phyloP scores from a whole-genome alignment of 2,888 invertebrate genomes.

The Teinopalpus imperialis region DNA sequence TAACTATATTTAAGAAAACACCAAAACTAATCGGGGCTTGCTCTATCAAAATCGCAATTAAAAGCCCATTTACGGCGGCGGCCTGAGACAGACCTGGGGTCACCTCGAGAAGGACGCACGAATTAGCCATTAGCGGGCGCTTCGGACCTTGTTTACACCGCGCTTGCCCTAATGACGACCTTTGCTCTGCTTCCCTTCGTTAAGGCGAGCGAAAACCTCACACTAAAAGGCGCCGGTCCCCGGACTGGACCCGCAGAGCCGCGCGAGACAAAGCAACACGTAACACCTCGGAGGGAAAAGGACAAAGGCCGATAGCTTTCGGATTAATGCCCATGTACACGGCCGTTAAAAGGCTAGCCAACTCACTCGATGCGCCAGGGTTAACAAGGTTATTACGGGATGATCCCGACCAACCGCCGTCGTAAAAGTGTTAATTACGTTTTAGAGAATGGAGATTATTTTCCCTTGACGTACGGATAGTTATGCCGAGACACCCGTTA shows the following conservation, averaged over 20 bases:
- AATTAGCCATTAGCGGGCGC: constrained; percentile 82
- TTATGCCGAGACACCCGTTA: too few relatives aligned
- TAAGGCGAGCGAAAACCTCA: constrained; percentile 81
- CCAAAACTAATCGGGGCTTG: constrained; percentile 66
- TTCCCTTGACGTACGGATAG: constrained; percentile 44
- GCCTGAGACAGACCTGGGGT: constrained; percentile 74
- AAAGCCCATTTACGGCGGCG: constrained; percentile 74
- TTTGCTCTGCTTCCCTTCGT: constrained; percentile 82
- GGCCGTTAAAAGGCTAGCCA: constrained; percentile 79
- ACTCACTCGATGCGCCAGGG: constrained; percentile 73
- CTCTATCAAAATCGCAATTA: constrained; percentile 80
- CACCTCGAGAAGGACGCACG: constrained; percentile 77
- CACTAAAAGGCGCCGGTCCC: constrained; percentile 79
- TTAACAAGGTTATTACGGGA: constrained; percentile 82
- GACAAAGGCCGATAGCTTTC: constrained; percentile 77
- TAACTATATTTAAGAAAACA: constrained; percentile 15
- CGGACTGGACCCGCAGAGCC: constrained; percentile 70
- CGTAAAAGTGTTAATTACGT: constrained; percentile 81
- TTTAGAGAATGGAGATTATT: constrained; percentile 67
- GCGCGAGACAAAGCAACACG: constrained; percentile 60
- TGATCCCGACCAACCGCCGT: constrained; percentile 75
- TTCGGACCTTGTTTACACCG: constrained; percentile 82
- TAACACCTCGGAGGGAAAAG: constrained; percentile 54
- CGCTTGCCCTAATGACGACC: constrained; percentile 83
- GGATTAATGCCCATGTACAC: constrained; percentile 80